These are phyloP conservation scores for Aramus guarauna DNA, from an alignment of 2,113 vertebrate genomes.

Conservation along the genomic window DNA sequence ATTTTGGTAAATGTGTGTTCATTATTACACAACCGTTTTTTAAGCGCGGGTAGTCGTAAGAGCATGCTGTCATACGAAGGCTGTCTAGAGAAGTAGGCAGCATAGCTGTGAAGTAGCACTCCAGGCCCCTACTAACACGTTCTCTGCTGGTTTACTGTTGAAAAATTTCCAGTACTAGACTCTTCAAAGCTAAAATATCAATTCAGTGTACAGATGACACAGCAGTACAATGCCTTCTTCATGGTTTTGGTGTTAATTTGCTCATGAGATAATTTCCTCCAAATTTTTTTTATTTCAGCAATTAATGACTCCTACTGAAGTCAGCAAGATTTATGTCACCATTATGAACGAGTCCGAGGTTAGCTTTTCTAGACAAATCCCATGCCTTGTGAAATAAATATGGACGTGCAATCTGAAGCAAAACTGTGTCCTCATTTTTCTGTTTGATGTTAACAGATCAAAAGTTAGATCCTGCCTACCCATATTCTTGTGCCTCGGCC, in stretches of 20 bases:
- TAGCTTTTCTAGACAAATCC: background rate
- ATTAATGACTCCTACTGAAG: background rate
- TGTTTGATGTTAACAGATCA: background rate
- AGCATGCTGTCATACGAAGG: background rate
- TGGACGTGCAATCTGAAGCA: background rate
- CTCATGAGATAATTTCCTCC: background rate
- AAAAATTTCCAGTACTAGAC: background rate
- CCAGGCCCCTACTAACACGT: background rate
- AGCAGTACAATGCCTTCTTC: background rate
- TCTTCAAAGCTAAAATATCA: background rate
- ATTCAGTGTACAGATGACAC: background rate
- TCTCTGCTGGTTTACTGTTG: background rate
- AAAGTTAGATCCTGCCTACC: background rate
- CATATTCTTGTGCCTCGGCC: background rate
- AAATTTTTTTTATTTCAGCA: background rate
- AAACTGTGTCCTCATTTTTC: background rate
- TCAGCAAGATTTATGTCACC: background rate
- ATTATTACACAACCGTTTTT: background rate
- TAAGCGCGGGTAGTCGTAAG: background rate
- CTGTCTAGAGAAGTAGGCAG: background rate
- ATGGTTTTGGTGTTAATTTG: background rate
- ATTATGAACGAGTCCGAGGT: fast-evolving
- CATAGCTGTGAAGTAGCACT: background rate
- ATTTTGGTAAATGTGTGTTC: background rate
- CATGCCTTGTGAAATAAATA: background rate